phyloP scores from a whole-genome alignment of 2,113 vertebrate genomes.

The Procavia capensis region DNA sequence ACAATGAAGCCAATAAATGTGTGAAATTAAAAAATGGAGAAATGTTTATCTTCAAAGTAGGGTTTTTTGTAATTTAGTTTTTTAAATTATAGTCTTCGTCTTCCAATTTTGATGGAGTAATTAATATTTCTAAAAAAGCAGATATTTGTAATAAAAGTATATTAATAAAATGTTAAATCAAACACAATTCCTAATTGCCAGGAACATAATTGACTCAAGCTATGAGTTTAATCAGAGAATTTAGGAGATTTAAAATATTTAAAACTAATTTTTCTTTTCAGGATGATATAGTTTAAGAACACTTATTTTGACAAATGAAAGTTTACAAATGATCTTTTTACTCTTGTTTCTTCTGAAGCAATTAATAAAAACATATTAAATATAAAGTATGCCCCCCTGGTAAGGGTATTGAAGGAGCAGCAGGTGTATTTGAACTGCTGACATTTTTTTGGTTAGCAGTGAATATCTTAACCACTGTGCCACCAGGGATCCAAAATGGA shows the following conservation, averaged over 20 bases:
- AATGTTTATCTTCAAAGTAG: neutral
- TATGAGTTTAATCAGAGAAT: neutral
- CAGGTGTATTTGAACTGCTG: too few relatives aligned
- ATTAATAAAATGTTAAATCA: neutral
- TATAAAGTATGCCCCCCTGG: neutral
- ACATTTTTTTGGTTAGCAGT: too few relatives aligned
- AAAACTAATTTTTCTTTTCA: neutral
- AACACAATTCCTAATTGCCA: neutral
- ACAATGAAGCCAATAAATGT: neutral
- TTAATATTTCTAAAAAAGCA: neutral
- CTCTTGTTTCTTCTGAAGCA: neutral
- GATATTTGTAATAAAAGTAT: neutral
- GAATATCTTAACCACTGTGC: too few relatives aligned
- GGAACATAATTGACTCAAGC: neutral
- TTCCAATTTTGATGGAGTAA: neutral
- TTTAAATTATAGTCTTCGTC: neutral
- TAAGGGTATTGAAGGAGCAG: too few relatives aligned
- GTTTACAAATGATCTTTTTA: neutral
- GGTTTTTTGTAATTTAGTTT: neutral
- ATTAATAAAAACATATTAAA: slow-evolving; percentile 18
- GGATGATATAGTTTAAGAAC: neutral
- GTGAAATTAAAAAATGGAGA: neutral
- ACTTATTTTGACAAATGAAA: slow-evolving; percentile 15
- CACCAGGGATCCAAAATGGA: neutral
- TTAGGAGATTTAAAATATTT: neutral